These are phyloP conservation scores for Clarias laeviceps DNA, from an alignment of 2,797 vertebrate species.

Conservation along the genomic window DNA sequence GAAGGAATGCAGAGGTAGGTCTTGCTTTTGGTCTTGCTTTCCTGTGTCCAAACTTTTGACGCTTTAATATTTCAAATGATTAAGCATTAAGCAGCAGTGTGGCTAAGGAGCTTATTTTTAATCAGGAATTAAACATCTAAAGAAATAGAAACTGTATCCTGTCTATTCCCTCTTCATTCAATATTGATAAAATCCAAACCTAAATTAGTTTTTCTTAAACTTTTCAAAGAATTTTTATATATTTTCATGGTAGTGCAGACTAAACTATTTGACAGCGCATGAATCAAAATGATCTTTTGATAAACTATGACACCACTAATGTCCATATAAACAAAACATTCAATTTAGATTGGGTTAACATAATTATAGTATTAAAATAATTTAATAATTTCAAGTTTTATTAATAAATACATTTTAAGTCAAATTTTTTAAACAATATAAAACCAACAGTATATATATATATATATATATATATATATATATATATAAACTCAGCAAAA, in stretches of 20 bases:
- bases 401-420: not conserved
- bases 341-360: not conserved
- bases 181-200: not conserved
- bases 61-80: not conserved
- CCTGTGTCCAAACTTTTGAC: too few relatives aligned
- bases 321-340: not conserved
- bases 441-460: not conserved
- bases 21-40: too few relatives aligned
- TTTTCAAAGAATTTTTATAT: too few relatives aligned
- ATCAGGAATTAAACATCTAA: not conserved
- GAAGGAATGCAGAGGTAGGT: too few relatives aligned
- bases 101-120: not conserved
- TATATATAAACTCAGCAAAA: too few relatives aligned
- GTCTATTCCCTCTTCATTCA: not conserved
- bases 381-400: not conserved
- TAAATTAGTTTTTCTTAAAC: not conserved
- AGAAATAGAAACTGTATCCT: not conserved
- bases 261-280: not conserved
- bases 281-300: not conserved
- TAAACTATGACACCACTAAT: not conserved
- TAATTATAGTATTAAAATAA: not conserved
- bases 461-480: too few relatives aligned
- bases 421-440: not conserved
- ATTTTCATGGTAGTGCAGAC: not conserved
- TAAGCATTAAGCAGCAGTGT: not conserved